Base-by-base conservation (phyloP, 2,888 invertebrate genomes). In the Eretmocerus hayati region DNA sequence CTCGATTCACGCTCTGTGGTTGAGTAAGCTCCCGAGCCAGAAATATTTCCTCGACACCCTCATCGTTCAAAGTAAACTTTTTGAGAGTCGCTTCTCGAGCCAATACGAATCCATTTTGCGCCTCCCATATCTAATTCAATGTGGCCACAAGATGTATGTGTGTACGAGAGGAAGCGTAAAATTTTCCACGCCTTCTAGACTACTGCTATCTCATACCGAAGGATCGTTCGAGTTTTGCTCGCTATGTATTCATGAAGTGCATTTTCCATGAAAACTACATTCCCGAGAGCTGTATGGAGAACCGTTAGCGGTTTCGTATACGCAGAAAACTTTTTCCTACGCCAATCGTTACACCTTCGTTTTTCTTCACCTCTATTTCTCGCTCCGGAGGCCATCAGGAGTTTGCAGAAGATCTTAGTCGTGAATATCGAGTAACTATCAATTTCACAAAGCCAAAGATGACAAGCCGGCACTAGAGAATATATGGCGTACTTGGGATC, bases 101-200 rank as follows among this genome's bases (percentile, higher is more conserved):
- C 59, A 60, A 58, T 57, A 57, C 53, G 54, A 59, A 62, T 62
- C 58, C 60, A 61, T 62, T 62, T n/a, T 57, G 42, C 58, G 26
- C 26, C 54, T 56, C 58, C 42, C 57, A 59, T 61, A 59, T 54
- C 59, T 62, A 65, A 66, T 65, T 66, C 62, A 63, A 62, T 59
- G 58, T 59, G 53, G 38, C 51, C 45, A 52, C 54, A 54, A 54
- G 47, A 55, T 42, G 23, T 13, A 22, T 47, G 18, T 22, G 5
- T n/a, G 26, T 16, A 9, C 13, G 18, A 26, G 16, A 1, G 21
- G 15, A 42, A 22, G 22, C 19, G 22, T 26, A 41, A 36, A 41
- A 41, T 41, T 46, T 36, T 37, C 37, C 54, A 44, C 54, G 52
- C 60, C 59, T 59, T n/a, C n/a, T n/a, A n/a, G n/a, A n/a, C n/a